Percentiles rank a stretch among this genome's conserved stretches.
These are phyloP conservation scores for Lucinisca nassula DNA, from an alignment of 2,888 invertebrate species.

Conservation along the genomic window DNA sequence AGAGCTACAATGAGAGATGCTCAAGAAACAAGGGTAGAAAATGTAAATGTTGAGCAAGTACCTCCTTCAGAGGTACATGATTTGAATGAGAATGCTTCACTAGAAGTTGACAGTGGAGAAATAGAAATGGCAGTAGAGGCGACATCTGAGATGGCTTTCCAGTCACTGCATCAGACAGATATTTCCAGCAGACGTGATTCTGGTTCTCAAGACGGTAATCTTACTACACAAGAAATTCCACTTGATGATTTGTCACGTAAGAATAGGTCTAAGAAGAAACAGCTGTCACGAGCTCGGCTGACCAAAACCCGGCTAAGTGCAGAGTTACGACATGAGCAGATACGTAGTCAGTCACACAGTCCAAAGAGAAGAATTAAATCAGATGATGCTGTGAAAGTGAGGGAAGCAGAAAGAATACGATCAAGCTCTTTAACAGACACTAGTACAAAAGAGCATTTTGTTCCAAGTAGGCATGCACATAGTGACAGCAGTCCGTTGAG, in stretches of 20 bases:
- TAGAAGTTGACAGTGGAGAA: slow-evolving; percentile 30
- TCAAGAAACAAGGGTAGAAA: background rate
- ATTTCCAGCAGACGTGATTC: slow-evolving; percentile 55
- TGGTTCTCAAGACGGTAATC: slow-evolving; percentile 66
- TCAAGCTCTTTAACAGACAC: slow-evolving; percentile 71
- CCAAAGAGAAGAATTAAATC: slow-evolving; percentile 73
- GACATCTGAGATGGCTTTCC: slow-evolving; percentile 83
- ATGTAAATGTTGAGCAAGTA: slow-evolving; percentile 51
- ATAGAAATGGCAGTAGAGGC: slow-evolving; percentile 84
- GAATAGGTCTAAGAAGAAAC: slow-evolving; percentile 64
- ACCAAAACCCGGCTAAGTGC: slow-evolving; percentile 65
- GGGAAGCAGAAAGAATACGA: slow-evolving; percentile 57
- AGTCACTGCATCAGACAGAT: slow-evolving; percentile 81
- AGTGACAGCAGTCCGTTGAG: slow-evolving; percentile 75
- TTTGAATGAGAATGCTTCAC: background rate
- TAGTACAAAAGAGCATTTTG: slow-evolving; percentile 62
- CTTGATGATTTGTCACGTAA: slow-evolving; percentile 86
- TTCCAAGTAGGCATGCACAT: slow-evolving; percentile 67
- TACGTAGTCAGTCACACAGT: slow-evolving; percentile 79
- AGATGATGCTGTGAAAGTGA: slow-evolving; percentile 34
- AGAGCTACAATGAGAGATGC: background rate
- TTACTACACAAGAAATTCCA: slow-evolving; percentile 85
- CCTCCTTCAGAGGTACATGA: background rate
- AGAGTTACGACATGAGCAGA: slow-evolving; percentile 58
- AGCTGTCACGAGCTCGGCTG: slow-evolving; percentile 50